These are phyloP conservation scores for Cryptocephalus moraei DNA, from an alignment of 2,888 invertebrate genomes.

Conservation along the genomic window DNA sequence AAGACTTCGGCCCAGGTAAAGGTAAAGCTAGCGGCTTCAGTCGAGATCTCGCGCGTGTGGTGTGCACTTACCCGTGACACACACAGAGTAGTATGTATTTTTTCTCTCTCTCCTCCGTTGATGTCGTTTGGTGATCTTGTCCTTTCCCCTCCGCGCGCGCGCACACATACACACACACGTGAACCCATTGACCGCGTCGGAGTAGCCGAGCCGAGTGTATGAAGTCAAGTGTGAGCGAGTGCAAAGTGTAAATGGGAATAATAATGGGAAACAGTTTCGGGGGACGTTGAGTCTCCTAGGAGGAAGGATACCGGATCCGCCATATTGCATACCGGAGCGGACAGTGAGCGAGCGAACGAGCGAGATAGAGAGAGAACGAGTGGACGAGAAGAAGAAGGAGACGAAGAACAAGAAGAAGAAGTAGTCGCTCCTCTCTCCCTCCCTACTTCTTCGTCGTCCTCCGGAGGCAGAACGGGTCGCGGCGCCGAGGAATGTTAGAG, in stretches of 20 bases:
- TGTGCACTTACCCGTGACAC: slow-evolving; percentile 7
- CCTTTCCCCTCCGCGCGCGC: background rate
- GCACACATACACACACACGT: slow-evolving; percentile 16
- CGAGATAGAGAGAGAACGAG: slow-evolving; percentile 16
- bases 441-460: slow-evolving; percentile 8
- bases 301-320: slow-evolving; percentile 24
- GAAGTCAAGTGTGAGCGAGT: background rate
- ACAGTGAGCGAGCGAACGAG: slow-evolving; percentile 22
- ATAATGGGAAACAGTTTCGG: no score
- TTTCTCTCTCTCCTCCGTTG: no score
- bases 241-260: no score
- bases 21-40: slow-evolving; percentile 20
- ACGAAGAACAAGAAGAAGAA: no score
- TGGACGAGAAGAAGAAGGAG: no score
- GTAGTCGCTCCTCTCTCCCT: no score
- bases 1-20: slow-evolving; percentile 5
- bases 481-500: slow-evolving; percentile 38
- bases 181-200: slow-evolving; percentile 15
- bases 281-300: no score
- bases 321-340: slow-evolving; percentile 42
- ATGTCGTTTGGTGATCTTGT: no score
- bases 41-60: slow-evolving; percentile 33
- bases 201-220: background rate
- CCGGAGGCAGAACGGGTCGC: slow-evolving; percentile 38
- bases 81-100: no score